phyloP scores from a whole-genome alignment of 2,113 vertebrate genomes.

The Leptosomus discolor region DNA sequence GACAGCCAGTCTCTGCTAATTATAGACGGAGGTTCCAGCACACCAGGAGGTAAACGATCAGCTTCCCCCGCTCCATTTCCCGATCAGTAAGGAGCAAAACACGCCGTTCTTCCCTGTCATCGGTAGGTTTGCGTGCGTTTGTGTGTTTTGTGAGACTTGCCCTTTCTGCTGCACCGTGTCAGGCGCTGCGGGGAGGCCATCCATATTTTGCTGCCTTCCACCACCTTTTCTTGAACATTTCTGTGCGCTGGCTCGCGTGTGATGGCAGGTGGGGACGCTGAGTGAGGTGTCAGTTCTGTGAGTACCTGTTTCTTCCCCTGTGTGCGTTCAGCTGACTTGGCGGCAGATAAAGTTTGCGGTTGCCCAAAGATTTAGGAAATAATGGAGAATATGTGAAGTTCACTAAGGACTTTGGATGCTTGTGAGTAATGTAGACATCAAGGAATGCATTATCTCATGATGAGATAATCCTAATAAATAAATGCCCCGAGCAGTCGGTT shows the following conservation, averaged over 20 bases:
- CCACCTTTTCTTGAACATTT: rapidly evolving
- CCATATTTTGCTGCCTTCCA: background rate
- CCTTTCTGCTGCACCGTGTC: background rate
- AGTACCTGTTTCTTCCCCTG: background rate
- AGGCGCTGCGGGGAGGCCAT: background rate
- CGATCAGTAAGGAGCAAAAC: rapidly evolving
- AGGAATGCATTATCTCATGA: constrained; percentile 25
- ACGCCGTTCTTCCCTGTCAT: rapidly evolving
- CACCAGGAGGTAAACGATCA: background rate
- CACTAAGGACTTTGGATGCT: background rate
- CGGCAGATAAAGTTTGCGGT: background rate
- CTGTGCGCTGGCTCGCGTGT: rapidly evolving
- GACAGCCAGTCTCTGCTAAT: background rate
- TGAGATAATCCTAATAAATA: constrained; percentile 14
- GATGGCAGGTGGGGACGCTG: background rate
- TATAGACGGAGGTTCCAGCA: background rate
- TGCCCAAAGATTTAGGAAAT: background rate
- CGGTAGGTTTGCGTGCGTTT: rapidly evolving
- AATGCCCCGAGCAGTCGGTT: background rate
- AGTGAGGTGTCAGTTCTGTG: background rate
- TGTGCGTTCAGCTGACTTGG: background rate
- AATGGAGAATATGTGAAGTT: background rate
- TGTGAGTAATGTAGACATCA: background rate
- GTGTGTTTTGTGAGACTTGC: too few species aligned
- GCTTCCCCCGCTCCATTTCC: rapidly evolving